These are phyloP conservation scores for Drosophila birchii DNA, from an alignment of 2,888 invertebrate species.

Conservation along the genomic window DNA sequence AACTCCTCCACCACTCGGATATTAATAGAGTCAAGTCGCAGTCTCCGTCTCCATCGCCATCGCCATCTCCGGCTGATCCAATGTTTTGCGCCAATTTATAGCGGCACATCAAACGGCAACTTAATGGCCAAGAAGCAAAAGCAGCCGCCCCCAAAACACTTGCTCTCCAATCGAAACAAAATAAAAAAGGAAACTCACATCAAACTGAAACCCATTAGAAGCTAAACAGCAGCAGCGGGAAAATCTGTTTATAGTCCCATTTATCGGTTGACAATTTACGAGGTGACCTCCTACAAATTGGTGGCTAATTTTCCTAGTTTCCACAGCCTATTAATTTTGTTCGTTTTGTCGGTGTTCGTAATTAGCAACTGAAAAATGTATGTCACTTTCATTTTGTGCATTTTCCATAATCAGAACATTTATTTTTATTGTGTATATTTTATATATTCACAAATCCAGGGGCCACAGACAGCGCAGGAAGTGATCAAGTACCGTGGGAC, in stretches of 20 bases:
- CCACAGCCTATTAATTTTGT: background rate
- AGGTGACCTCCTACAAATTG: constrained; percentile 17
- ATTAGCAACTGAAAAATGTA: constrained; percentile 1
- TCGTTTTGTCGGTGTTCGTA: background rate
- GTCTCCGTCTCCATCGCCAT: constrained; percentile 10
- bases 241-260: constrained; percentile 20
- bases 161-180: constrained; percentile 10
- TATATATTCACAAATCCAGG: constrained; percentile 94
- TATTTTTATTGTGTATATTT: too few relatives aligned
- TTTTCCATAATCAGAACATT: too few relatives aligned
- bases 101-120: constrained; percentile 30
- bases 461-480: constrained; percentile 91
- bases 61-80: constrained; percentile 27
- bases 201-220: background rate
- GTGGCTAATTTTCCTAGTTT: constrained; percentile 5
- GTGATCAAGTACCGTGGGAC: constrained; percentile 92
- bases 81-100: constrained; percentile 28
- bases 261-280: constrained; percentile 31
- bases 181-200: background rate
- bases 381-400: background rate
- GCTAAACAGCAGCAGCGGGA: too few relatives aligned
- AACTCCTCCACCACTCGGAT: constrained; percentile 11
- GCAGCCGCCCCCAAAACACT: constrained; percentile 1
- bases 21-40: constrained; percentile 36
- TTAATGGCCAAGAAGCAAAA: constrained; percentile 1